A percentile compares a stretch with the other conserved stretches of the same genome.
Evolutionary conservation across 2,888 invertebrate genomes (phyloP).

Genomic region (Ethmia dodecea): DNA sequence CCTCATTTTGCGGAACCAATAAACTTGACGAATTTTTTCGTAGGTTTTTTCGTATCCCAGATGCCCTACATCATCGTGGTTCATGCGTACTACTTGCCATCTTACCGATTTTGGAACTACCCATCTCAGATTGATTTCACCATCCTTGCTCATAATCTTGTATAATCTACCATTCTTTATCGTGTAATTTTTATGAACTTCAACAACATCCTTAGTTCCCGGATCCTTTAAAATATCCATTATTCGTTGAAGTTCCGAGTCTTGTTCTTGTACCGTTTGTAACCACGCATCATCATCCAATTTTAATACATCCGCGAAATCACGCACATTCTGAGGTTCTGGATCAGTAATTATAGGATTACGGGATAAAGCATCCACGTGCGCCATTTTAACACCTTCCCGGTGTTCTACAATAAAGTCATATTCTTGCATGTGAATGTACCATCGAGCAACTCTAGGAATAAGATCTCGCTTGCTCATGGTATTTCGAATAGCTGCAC

Average conservation of each 20-base stretch:
- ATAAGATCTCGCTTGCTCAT: background rate
- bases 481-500: conserved; percentile 10
- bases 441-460: conserved; percentile 30
- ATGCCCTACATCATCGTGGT: conserved; percentile 27
- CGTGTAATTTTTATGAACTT: conserved; percentile 14
- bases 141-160: conserved; percentile 11
- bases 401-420: conserved; percentile 23
- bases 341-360: conserved; percentile 3
- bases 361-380: conserved; percentile 34
- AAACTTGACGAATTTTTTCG: conserved; percentile 21
- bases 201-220: background rate
- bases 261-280: conserved; percentile 15
- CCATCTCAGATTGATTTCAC: conserved; percentile 13
- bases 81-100: conserved; percentile 5
- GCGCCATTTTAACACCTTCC: conserved; percentile 25
- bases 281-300: conserved; percentile 14
- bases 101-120: conserved; percentile 18
- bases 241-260: conserved; percentile 12
- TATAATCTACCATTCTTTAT: conserved; percentile 10
- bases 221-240: conserved; percentile 17
- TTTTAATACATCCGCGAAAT: background rate
- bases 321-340: background rate
- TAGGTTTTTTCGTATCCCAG: conserved; percentile 18
- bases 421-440: conserved; percentile 28
- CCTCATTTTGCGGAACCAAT: conserved; percentile 31